phyloP scores from a whole-genome alignment of 2,888 invertebrate genomes.

The Hedya salicella region DNA sequence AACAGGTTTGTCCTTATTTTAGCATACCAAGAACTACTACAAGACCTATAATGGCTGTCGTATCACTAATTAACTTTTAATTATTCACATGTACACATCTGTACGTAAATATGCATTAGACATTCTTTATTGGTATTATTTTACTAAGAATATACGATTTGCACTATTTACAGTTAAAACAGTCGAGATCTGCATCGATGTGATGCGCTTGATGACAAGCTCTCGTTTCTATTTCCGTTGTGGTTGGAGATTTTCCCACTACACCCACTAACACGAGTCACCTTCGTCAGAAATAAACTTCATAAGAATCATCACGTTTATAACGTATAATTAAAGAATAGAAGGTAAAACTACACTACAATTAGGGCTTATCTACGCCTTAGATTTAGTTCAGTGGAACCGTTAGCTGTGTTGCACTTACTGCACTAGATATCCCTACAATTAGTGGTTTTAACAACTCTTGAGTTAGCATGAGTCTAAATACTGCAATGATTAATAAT shows the following conservation, averaged over 20 bases:
- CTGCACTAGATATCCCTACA: background rate
- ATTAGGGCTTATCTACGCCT: constrained; percentile 15
- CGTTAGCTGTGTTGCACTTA: constrained; percentile 5
- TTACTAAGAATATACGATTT: too few species aligned
- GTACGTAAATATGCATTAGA: too few species aligned
- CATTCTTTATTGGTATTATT: too few species aligned
- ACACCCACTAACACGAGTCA: constrained; percentile 22
- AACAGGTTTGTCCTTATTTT: too few species aligned
- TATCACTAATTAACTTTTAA: too few species aligned
- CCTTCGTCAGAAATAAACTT: constrained; percentile 33
- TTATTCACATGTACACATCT: too few species aligned
- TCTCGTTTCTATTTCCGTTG: constrained; percentile 38
- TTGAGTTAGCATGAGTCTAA: background rate
- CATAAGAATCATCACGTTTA: constrained; percentile 9
- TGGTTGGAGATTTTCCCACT: constrained; percentile 34
- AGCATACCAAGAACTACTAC: too few species aligned
- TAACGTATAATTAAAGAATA: constrained; percentile 17
- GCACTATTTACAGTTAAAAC: background rate
- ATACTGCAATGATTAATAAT: background rate
- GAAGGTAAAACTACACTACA: constrained; percentile 2
- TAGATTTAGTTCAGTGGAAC: constrained; percentile 19
- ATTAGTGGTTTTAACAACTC: background rate
- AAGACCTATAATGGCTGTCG: too few species aligned
- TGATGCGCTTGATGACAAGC: constrained; percentile 25
- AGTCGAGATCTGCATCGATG: background rate